Evolutionary conservation across 2,797 vertebrate genomes (phyloP), one percentile per base, ranked within the genome.

Genomic region (Mastacembelus armatus): DNA sequence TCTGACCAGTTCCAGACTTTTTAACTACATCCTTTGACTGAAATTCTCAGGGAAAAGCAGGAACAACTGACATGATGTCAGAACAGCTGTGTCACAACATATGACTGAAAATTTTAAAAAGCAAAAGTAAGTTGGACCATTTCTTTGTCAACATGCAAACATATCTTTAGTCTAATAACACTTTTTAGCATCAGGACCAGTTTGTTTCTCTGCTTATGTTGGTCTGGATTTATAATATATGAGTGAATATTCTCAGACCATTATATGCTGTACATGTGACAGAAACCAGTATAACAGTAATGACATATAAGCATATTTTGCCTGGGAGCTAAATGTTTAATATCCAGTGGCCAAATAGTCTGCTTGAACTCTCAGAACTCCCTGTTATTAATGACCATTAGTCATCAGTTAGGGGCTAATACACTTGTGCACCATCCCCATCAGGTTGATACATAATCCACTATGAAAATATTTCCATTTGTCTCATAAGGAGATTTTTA

Each of bases 401-500:
- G 61, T 75, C 74, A 60, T 82, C 77, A 49, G 2, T 85, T 65
- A 76, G 86, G 77, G 85, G 80, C n/a, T n/a, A n/a, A n/a, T n/a
- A n/a, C n/a, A n/a, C n/a, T n/a, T n/a, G n/a, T n/a, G n/a, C n/a
- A 66, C 78, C 85, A 78, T 58, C 81, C 84, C 91, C 92, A 94
- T 94, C 93, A 94, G 87, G 84, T 82, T 2, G 26, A 85, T 65
- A 55, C 44, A 68, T 95, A 95, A 95, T 95, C 94, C 81, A 33
- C 87, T 87, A 85, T 86, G 86, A n/a, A 80, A 68, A 91, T 84
- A 85, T 91, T 90, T 92, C 85, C 77, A 92, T 93, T 91, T n/a
- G n/a, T n/a, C n/a, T n/a, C n/a, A n/a, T n/a, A n/a, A n/a, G n/a
- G n/a, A 95, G 92, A 94, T 94, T 94, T 88, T 72, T 93, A 92